These are phyloP conservation scores for Plutomurus gul DNA, from an alignment of 1,140 invertebrate species.

Conservation along the genomic window DNA sequence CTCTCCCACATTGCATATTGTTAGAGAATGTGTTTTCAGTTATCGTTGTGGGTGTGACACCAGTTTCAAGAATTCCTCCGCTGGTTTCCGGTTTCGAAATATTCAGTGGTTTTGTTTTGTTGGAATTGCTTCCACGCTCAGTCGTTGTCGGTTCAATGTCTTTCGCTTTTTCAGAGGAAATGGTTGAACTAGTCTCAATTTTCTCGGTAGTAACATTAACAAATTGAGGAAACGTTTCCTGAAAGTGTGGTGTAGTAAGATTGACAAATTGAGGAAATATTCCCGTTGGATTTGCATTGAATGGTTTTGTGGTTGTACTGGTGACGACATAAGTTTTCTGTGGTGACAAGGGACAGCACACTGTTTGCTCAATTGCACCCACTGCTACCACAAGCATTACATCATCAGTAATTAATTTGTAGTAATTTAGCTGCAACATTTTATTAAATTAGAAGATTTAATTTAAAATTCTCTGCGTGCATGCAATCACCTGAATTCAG, in stretches of 20 bases:
- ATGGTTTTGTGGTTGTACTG: not conserved
- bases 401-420: not conserved
- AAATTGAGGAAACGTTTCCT: too few species aligned
- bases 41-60: not conserved
- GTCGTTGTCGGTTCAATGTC: too few species aligned
- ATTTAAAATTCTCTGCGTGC: not conserved
- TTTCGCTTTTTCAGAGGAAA: too few species aligned
- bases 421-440: not conserved
- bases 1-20: not conserved
- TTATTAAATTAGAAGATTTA: not conserved
- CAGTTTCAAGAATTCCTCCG: too few species aligned
- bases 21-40: not conserved
- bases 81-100: too few species aligned
- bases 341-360: not conserved
- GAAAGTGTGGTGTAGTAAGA: too few species aligned
- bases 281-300: not conserved
- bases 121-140: too few species aligned
- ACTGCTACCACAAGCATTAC: not conserved
- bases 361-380: not conserved
- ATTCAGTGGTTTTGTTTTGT: too few species aligned
- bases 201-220: too few species aligned
- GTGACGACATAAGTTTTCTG: not conserved
- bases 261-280: not conserved
- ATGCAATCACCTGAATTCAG: not conserved
- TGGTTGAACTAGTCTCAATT: too few species aligned